Evolutionary conservation across 1,140 invertebrate species (phyloP).

Genomic region (Nephila pilipes): DNA sequence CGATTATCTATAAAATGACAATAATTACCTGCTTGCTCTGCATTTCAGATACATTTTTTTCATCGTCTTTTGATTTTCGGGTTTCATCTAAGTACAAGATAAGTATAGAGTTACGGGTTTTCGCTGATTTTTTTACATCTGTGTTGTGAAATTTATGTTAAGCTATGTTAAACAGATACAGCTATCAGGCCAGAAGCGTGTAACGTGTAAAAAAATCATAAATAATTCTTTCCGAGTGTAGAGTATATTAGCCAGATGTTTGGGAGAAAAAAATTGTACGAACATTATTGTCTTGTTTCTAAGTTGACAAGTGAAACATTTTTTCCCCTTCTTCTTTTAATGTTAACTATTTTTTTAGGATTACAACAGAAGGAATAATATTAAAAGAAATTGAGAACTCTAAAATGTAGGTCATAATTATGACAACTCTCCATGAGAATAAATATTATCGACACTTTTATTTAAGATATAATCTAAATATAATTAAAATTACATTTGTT

Average conservation of each 20-base stretch:
- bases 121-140: constrained; percentile 26
- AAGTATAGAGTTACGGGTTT: constrained; percentile 66
- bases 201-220: constrained; percentile 46
- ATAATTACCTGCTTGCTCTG: constrained; percentile 70
- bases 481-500: too few relatives aligned
- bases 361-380: too few relatives aligned
- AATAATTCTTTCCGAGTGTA: background rate
- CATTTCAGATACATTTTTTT: constrained; percentile 36
- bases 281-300: background rate
- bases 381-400: too few relatives aligned
- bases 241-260: background rate
- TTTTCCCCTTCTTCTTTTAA: background rate
- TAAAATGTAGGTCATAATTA: too few relatives aligned
- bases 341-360: too few relatives aligned
- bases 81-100: constrained; percentile 57
- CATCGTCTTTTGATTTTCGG: constrained; percentile 40
- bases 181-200: constrained; percentile 46
- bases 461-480: too few relatives aligned
- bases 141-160: constrained; percentile 67
- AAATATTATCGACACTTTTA: too few relatives aligned
- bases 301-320: background rate
- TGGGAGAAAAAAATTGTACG: background rate
- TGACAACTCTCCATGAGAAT: too few relatives aligned
- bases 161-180: constrained; percentile 74
- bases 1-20: constrained; percentile 74